phyloP scores from a whole-genome alignment of 2,888 invertebrate genomes.

The Phrixothrix hirtus region DNA sequence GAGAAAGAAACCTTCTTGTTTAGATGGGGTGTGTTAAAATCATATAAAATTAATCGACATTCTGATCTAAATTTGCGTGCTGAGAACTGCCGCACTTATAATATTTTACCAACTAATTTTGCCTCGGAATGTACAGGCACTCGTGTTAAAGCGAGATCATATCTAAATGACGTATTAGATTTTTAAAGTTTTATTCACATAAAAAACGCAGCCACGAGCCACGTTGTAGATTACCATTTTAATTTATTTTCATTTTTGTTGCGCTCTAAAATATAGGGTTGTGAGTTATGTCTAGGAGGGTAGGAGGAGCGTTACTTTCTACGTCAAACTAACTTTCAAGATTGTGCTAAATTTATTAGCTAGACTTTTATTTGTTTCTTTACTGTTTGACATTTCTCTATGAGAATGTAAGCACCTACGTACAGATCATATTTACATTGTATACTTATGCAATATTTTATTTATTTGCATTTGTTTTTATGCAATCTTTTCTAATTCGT shows the following conservation, averaged over 20 bases:
- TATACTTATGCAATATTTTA: no score
- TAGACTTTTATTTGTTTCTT: no score
- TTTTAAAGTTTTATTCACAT: conserved; percentile 53
- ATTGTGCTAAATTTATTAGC: no score
- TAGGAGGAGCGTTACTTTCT: conserved; percentile 40
- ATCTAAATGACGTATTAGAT: conserved; percentile 56
- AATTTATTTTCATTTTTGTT: conserved; percentile 54
- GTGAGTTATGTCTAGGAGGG: conserved; percentile 46
- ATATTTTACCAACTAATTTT: conserved; percentile 34
- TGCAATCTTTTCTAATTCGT: no score
- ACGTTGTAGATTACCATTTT: conserved; percentile 51
- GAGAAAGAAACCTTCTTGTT: no score
- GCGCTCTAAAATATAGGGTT: conserved; percentile 49
- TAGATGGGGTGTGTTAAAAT: conserved; percentile 21
- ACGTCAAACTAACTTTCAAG: conserved; percentile 13
- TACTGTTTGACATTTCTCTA: no score
- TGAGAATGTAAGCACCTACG: no score
- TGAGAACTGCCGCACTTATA: conserved; percentile 26
- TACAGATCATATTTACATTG: no score
- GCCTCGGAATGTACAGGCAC: conserved; percentile 47
- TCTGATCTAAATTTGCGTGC: conserved; percentile 32
- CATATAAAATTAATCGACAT: conserved; percentile 18
- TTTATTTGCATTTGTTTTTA: no score
- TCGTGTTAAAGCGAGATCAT: conserved; percentile 50
- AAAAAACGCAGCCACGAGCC: conserved; percentile 54